These are phyloP conservation scores for Parauchenoglanis ngamensis DNA, from an alignment of 2,797 vertebrate genomes.

Conservation along the genomic window DNA sequence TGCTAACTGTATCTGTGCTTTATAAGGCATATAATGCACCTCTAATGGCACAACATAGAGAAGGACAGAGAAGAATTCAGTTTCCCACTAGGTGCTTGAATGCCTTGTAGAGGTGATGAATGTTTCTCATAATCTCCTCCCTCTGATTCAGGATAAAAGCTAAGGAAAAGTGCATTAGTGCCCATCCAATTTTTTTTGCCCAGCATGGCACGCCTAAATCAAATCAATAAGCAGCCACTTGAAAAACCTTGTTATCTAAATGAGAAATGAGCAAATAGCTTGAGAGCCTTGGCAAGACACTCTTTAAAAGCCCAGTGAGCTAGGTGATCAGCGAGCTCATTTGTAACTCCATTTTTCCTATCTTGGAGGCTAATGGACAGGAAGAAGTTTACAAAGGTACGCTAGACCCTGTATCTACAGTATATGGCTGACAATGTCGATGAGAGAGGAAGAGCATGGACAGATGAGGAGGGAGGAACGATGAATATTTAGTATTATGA, in stretches of 20 bases:
- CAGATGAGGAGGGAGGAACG: constrained; percentile 35
- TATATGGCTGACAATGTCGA: constrained; percentile 26
- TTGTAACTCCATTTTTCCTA: constrained; percentile 55
- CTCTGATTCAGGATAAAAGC: constrained; percentile 49
- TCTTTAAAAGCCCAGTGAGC: constrained; percentile 59
- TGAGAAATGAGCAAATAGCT: constrained; percentile 66
- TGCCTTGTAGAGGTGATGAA: constrained; percentile 64
- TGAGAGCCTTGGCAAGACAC: constrained; percentile 46
- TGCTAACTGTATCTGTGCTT: constrained; percentile 53
- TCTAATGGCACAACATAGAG: constrained; percentile 33
- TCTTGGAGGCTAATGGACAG: constrained; percentile 66
- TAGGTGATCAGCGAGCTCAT: constrained; percentile 65
- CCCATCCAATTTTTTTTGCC: constrained; percentile 55
- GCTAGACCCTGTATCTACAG: constrained; percentile 17
- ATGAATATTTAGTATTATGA: constrained; percentile 46
- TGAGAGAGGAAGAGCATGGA: constrained; percentile 48
- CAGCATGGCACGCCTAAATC: constrained; percentile 53
- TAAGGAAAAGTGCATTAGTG: constrained; percentile 63
- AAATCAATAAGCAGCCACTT: constrained; percentile 69
- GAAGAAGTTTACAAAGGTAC: constrained; percentile 52
- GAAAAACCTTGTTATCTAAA: constrained; percentile 67
- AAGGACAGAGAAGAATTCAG: constrained; percentile 51
- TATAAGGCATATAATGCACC: constrained; percentile 5
- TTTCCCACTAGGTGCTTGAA: constrained; percentile 63
- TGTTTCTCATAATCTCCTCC: constrained; percentile 59